Evolutionary conservation across 2,113 vertebrate species (phyloP).

Genomic region (Cyanoderma ruficeps): DNA sequence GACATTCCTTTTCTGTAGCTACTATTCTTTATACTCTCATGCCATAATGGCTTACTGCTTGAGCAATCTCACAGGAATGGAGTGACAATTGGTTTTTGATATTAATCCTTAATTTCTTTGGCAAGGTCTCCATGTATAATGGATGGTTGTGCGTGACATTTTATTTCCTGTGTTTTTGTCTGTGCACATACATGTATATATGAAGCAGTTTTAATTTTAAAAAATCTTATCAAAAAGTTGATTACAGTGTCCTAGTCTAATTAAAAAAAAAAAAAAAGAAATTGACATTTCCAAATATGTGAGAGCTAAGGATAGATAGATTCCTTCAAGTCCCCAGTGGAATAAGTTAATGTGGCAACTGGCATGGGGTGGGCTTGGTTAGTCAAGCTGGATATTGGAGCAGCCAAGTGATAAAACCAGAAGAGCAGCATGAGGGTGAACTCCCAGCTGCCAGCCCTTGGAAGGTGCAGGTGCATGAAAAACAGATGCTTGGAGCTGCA

Average conservation of each 20-base stretch:
- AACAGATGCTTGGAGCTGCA: accelerated
- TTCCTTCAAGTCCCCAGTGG: not conserved
- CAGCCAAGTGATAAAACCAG: not conserved
- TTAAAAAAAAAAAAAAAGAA: not conserved
- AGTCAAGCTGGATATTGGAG: accelerated
- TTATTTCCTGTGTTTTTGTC: not conserved
- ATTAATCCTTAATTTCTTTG: not conserved
- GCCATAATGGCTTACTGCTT: not conserved
- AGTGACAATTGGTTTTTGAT: not conserved
- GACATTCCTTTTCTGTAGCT: not conserved
- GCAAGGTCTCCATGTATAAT: not conserved
- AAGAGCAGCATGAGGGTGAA: not conserved
- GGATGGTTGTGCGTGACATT: not conserved
- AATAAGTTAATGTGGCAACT: not conserved
- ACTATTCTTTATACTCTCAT: not conserved
- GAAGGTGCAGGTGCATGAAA: accelerated
- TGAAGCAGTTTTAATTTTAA: not conserved
- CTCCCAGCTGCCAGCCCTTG: not conserved
- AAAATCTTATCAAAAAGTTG: not conserved
- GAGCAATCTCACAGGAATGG: not conserved
- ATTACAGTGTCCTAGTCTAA: not conserved
- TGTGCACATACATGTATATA: not conserved
- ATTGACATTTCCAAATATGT: not conserved
- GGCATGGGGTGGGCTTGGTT: not conserved
- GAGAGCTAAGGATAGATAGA: not conserved